Conservation (phyloP, 2,797 vertebrate genomes). For the Cetoscarus ocellatus region DNA sequence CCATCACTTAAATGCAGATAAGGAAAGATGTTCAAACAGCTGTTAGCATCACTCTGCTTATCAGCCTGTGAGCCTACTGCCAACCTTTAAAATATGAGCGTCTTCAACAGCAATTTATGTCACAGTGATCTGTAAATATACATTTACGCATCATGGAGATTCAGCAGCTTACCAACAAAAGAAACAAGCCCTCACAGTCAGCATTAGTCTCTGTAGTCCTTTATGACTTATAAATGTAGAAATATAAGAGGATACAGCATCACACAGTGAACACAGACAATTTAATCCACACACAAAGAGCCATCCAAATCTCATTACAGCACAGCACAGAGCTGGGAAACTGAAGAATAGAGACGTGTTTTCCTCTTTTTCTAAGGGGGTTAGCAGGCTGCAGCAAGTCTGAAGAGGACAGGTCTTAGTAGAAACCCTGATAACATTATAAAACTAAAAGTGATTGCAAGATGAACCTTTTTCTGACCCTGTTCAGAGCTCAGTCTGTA, state of each 20-base stretch:
- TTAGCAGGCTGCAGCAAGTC: slow-evolving; percentile 14
- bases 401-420: slow-evolving; percentile 2
- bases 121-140: slow-evolving; percentile 22
- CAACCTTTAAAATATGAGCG: slow-evolving; percentile 8
- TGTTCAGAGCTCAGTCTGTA: not conserved
- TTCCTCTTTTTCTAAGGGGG: no score
- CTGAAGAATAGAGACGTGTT: slow-evolving; percentile 27
- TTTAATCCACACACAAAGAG: slow-evolving; percentile 59
- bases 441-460: slow-evolving; percentile 1
- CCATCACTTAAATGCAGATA: no score
- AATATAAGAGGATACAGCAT: slow-evolving; percentile 47
- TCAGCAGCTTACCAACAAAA: slow-evolving; percentile 36
- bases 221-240: slow-evolving; percentile 44
- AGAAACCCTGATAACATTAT: slow-evolving; percentile 23
- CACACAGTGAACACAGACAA: slow-evolving; percentile 36
- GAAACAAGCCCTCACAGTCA: slow-evolving; percentile 15
- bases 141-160: slow-evolving; percentile 13
- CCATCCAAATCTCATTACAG: slow-evolving; percentile 60
- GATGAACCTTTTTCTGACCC: not conserved
- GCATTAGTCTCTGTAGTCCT: slow-evolving; percentile 27
- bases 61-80: not conserved
- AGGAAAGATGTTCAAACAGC: not conserved
- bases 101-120: slow-evolving; percentile 9
- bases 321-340: slow-evolving; percentile 26
- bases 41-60: not conserved